phyloP scores from a whole-genome alignment of 2,888 invertebrate species.

The Taphrorychus bicolor region DNA sequence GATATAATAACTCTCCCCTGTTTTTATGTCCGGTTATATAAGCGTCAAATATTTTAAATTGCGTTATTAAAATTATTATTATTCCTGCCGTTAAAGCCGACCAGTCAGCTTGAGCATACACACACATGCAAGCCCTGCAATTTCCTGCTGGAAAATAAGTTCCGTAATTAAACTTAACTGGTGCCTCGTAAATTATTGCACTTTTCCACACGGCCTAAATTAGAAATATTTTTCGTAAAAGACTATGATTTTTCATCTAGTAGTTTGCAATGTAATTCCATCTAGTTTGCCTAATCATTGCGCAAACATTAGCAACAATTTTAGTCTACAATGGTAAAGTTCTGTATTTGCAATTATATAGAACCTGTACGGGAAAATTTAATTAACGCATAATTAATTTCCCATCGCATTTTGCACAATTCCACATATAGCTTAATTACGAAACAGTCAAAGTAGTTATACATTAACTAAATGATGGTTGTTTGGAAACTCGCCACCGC shows the following conservation, averaged over 20 bases:
- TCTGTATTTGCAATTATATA: not conserved
- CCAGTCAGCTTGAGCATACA: constrained; percentile 9
- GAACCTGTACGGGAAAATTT: not conserved
- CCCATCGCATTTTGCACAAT: not conserved
- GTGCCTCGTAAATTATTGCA: constrained; percentile 15
- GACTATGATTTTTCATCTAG: too few relatives aligned
- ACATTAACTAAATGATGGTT: not conserved
- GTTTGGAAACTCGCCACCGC: too few relatives aligned
- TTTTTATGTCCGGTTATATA: not conserved
- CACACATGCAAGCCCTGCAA: constrained; percentile 14
- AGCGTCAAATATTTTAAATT: constrained; percentile 7
- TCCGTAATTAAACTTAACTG: constrained; percentile 17
- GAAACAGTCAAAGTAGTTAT: not conserved
- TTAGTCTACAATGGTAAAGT: too few relatives aligned
- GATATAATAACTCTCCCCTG: not conserved
- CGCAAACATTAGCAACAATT: too few relatives aligned
- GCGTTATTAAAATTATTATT: constrained; percentile 8
- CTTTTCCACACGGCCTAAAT: too few relatives aligned
- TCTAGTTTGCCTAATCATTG: too few relatives aligned
- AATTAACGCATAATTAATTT: not conserved
- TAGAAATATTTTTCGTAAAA: too few relatives aligned
- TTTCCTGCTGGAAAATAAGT: constrained; percentile 13
- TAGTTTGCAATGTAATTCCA: too few relatives aligned
- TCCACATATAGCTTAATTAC: not conserved
- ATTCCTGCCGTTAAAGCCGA: not conserved